phyloP scores from a whole-genome alignment of 1,140 invertebrate genomes.

The Trichomalopsis sarcophagae region DNA sequence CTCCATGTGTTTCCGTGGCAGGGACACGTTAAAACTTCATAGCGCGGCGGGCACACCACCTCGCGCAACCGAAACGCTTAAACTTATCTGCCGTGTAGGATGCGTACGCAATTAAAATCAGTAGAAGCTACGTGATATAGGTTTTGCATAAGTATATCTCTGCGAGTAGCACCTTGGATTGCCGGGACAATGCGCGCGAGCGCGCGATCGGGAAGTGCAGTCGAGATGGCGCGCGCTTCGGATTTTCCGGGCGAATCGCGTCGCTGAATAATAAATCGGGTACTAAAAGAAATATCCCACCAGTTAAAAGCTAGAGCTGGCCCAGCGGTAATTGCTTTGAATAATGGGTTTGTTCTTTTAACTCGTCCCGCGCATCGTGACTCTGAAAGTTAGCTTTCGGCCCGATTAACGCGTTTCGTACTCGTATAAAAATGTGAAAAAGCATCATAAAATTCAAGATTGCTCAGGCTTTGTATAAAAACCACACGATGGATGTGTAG shows the following conservation, averaged over 20 bases:
- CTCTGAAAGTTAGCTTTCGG: background rate
- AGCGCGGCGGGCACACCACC: background rate
- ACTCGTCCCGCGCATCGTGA: background rate
- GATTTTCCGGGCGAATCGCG: background rate
- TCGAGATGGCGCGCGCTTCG: background rate
- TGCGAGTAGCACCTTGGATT: background rate
- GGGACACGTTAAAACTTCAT: background rate
- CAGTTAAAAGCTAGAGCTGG: background rate
- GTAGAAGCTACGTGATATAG: background rate
- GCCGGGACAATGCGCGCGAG: background rate
- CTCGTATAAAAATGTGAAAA: background rate
- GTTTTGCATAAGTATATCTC: background rate
- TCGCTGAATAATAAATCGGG: background rate
- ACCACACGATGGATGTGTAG: background rate
- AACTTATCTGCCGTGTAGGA: background rate
- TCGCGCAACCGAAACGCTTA: background rate
- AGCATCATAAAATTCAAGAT: background rate
- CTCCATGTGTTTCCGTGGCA: background rate
- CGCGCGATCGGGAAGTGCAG: background rate
- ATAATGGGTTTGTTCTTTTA: background rate
- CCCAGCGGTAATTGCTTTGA: background rate
- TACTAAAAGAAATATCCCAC: background rate
- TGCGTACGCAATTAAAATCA: background rate
- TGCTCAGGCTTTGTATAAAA: background rate
- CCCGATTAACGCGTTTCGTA: background rate